Percentiles rank a stretch among this genome's conserved stretches.
These are phyloP conservation scores for Galerucella pusilla DNA, from an alignment of 2,888 invertebrate genomes.

Conservation along the genomic window DNA sequence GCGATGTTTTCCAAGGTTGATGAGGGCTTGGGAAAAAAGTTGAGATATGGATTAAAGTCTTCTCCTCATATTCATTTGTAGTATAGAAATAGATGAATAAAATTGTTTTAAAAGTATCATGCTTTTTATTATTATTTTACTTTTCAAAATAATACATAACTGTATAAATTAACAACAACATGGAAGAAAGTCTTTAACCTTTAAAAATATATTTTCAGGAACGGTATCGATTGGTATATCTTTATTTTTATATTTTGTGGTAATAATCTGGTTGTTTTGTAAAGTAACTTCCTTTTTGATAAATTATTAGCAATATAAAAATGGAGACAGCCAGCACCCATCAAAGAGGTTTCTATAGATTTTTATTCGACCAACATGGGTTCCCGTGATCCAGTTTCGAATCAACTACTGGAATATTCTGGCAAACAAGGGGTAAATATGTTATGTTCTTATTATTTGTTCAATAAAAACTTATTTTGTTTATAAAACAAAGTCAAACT, in stretches of 20 bases:
- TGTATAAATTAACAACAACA: too few species aligned
- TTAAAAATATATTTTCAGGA: too few species aligned
- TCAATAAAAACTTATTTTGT: too few species aligned
- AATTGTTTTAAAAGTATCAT: not conserved
- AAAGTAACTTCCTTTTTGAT: conserved; percentile 33
- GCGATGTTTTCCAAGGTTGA: conserved; percentile 86
- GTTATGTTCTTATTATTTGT: too few species aligned
- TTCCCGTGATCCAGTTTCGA: conserved; percentile 53
- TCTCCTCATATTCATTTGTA: conserved; percentile 51
- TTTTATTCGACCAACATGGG: conserved; percentile 28
- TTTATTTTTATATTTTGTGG: conserved; percentile 19
- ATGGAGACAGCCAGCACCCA: not conserved
- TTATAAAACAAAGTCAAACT: too few species aligned
- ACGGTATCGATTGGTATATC: too few species aligned
- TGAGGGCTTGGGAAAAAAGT: conserved; percentile 79
- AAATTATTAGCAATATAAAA: conserved; percentile 19
- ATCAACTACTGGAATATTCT: conserved; percentile 59
- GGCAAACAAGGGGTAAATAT: conserved; percentile 56
- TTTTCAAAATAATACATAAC: not conserved
- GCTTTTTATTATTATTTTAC: not conserved
- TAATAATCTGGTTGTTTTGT: conserved; percentile 8
- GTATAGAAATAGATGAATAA: not conserved
- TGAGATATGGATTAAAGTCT: conserved; percentile 67
- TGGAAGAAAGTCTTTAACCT: too few species aligned
- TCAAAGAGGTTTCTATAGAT: not conserved